phyloP scores from a whole-genome alignment of 2,113 vertebrate species.

The Neopipo cinnamomea region DNA sequence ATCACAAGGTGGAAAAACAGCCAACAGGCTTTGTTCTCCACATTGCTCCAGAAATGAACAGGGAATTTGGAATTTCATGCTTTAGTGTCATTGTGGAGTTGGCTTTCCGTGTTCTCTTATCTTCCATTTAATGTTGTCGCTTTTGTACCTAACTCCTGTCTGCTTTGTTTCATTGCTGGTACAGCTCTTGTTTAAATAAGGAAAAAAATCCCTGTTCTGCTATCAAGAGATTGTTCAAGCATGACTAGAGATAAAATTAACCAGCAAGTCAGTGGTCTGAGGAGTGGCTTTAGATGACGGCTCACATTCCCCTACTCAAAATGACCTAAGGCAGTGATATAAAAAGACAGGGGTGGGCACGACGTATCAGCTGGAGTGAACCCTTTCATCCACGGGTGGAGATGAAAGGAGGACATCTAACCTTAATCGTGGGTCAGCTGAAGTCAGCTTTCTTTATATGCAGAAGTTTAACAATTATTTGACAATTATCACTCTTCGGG shows the following conservation, averaged over 20 bases:
- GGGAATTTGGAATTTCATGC: not conserved
- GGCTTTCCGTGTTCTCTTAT: not conserved
- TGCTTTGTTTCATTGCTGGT: constrained; percentile 15
- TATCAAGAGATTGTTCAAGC: constrained; percentile 16
- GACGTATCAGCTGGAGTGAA: not conserved
- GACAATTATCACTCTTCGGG: not conserved
- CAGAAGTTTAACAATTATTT: not conserved
- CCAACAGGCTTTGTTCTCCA: not conserved
- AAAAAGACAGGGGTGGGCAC: not conserved
- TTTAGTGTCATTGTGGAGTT: not conserved
- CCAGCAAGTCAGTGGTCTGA: not conserved
- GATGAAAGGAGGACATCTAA: not conserved
- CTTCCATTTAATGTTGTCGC: not conserved
- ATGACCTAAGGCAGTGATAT: not conserved
- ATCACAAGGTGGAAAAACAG: not conserved
- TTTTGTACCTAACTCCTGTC: not conserved
- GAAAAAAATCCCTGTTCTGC: not conserved
- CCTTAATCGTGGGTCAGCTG: not conserved
- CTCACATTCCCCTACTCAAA: not conserved
- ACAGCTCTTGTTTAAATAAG: not conserved
- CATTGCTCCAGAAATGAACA: not conserved
- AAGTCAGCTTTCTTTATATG: not conserved
- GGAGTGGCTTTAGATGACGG: not conserved
- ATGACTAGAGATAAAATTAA: constrained; percentile 35
- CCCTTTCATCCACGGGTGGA: not conserved